Evolutionary conservation across 2,113 vertebrate genomes (phyloP).

Genomic region (Lophochroa leadbeateri): DNA sequence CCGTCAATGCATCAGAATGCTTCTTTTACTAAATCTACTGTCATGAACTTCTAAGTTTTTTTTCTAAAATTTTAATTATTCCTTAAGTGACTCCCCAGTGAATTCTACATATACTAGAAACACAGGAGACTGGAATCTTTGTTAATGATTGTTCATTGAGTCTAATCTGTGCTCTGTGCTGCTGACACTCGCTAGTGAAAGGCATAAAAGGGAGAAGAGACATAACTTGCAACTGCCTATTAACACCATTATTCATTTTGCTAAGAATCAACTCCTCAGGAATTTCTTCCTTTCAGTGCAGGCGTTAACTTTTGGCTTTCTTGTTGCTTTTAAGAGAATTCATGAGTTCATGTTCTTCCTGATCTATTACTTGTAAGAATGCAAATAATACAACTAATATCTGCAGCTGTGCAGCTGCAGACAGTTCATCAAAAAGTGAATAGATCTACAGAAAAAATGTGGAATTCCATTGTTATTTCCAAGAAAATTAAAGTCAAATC

Average conservation of each 20-base stretch:
- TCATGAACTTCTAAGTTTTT: not conserved
- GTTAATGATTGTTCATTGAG: not conserved
- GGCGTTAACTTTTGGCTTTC: not conserved
- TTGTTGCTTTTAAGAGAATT: not conserved
- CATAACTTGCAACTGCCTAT: not conserved
- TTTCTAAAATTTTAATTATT: not conserved
- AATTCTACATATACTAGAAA: not conserved
- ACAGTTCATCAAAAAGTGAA: not conserved
- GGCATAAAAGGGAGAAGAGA: not conserved
- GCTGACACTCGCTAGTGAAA: not conserved
- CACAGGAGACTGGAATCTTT: not conserved
- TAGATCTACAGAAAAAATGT: not conserved
- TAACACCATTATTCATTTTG: not conserved
- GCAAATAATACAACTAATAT: not conserved
- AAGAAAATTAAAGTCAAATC: not conserved
- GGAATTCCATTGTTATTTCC: not conserved
- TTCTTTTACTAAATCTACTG: not conserved
- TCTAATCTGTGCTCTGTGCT: not conserved
- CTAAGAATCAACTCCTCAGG: not conserved
- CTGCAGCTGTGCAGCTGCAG: not conserved
- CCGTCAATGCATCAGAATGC: not conserved
- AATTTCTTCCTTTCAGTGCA: not conserved
- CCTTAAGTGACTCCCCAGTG: not conserved
- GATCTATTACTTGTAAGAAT: not conserved
- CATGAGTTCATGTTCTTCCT: not conserved